Conservation (phyloP, 1,140 invertebrate genomes). For the Sinella curviseta region DNA sequence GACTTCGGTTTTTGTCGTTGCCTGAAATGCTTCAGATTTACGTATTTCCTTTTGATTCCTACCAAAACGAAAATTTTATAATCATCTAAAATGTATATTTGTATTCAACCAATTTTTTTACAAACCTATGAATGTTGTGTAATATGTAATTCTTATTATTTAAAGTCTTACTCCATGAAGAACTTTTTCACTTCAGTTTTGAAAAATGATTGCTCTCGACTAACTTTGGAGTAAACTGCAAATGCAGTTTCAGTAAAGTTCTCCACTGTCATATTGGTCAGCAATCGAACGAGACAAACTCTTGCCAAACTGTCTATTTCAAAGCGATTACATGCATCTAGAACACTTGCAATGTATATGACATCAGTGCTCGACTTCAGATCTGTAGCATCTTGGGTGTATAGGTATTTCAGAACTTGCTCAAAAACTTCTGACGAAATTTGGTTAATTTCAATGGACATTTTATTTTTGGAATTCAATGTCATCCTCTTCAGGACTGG, state of each 20-base stretch:
- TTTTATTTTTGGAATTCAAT: background rate
- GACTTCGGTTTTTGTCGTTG: background rate
- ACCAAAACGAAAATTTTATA: too few relatives aligned
- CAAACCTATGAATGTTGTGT: background rate
- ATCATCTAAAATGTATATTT: background rate
- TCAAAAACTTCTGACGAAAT: background rate
- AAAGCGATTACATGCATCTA: background rate
- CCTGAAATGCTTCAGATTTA: background rate
- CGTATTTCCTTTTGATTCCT: background rate
- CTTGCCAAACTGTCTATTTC: background rate
- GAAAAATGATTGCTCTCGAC: background rate
- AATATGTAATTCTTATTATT: background rate
- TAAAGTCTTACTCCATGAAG: background rate
- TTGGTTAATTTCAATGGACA: background rate
- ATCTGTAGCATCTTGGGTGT: background rate
- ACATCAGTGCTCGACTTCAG: background rate
- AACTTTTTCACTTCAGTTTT: background rate
- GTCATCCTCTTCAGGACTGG: background rate
- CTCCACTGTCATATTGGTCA: background rate
- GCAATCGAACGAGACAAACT: background rate
- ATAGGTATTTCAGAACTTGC: background rate
- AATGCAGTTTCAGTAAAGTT: background rate
- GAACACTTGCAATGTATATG: background rate
- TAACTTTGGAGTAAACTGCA: background rate
- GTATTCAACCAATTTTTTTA: background rate